Evolutionary conservation across 2,888 invertebrate species (phyloP).

Genomic region (Mantis religiosa): DNA sequence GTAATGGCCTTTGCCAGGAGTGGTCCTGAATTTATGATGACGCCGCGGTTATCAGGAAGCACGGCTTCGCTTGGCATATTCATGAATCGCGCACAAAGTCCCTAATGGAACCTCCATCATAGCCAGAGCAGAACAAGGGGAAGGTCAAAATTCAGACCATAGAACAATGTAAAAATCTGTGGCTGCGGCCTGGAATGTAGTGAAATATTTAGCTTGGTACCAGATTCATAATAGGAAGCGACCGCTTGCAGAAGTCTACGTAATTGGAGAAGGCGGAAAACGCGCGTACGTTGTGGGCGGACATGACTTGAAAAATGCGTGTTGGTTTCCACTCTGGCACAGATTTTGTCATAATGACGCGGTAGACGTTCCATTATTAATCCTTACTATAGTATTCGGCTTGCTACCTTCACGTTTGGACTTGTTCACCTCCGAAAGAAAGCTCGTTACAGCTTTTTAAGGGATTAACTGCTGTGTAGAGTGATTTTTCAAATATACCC

Average conservation of each 20-base stretch:
- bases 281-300: constrained; percentile 1
- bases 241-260: background rate
- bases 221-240: constrained; percentile 2
- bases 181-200: background rate
- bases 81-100: background rate
- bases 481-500: too few species aligned
- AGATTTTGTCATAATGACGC: constrained; percentile 15
- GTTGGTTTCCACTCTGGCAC: background rate
- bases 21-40: constrained; percentile 14
- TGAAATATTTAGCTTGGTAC: background rate
- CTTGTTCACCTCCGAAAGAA: background rate
- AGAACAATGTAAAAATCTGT: background rate
- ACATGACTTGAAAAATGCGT: constrained; percentile 9
- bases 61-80: background rate
- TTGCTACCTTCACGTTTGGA: background rate
- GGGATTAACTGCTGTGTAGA: background rate
- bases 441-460: background rate
- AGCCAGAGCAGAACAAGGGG: background rate
- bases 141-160: background rate
- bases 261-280: background rate
- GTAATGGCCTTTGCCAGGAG: constrained; percentile 6
- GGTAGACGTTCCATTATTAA: background rate
- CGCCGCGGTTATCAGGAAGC: constrained; percentile 5
- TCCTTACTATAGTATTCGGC: background rate
- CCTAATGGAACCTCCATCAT: constrained; percentile 14